Evolutionary conservation across 2,797 vertebrate species (phyloP), one percentile per base, ranked within the genome.

Genomic region (Catamblyrhynchus diadema): DNA sequence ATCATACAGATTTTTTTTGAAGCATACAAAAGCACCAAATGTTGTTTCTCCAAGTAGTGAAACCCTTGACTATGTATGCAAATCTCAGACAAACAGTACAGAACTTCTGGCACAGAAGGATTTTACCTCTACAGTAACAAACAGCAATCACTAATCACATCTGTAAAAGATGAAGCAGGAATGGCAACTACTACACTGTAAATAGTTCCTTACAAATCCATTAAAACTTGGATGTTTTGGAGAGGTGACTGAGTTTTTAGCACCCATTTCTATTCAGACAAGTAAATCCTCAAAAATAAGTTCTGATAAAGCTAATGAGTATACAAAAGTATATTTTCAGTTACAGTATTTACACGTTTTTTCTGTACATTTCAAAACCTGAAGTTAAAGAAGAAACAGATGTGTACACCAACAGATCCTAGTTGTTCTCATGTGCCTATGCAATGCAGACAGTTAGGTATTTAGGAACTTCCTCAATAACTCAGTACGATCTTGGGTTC

Each of bases 391-490:
- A 80, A 67, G 12, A 44, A 73, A 35, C 3, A 33, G 2, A 41
- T 3, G 22, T 4, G 7, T 10, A 25, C 64, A 48, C 5, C 33
- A 47, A 59, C 17, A 74, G 17, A 64, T 28, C 12, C 11, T 27
- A 33, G 12, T 5, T 3, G 0, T 7, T 80, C 17, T 37, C 23
- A 6, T 8, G 17, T 14, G 39, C 18, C 51, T 47, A 25, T 1
- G 2, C 14, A 42, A 50, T 20, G 39, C 17, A 10, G 32, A 47
- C 25, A 35, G 23, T 19, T 16, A 24, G 11, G 7, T 50, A 50
- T 19, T 50, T 14, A 51, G 5, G 18, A 70, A 37, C 32, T 44
- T 65, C 32, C 51, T 53, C 28, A 70, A 69, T 13, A 70, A 48
- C 14, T 62, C 41, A n/a, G 11, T 41, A 28, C 7, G 6, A 74